Base-by-base conservation (phyloP, 2,797 vertebrate species). In the Aselliscus stoliczkanus region DNA sequence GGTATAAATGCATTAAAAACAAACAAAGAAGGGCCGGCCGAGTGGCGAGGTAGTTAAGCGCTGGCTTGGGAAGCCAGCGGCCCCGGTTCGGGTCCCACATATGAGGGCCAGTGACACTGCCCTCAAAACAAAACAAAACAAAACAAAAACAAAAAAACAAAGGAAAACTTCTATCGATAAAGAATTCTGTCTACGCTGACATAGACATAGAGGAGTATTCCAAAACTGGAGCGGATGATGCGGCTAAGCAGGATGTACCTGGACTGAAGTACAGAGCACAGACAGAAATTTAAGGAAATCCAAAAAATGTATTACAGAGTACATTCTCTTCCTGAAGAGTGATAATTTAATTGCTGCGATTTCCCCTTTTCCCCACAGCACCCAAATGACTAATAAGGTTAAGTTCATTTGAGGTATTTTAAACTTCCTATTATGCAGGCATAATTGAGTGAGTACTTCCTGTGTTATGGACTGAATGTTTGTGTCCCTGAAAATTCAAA, bases 311-410 rank as follows among this genome's bases (percentile, higher is more conserved):
- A 60, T 27, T 85, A 77, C 79, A 62, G 62, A 69, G 44, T 39
- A 37, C 23, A 47, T 76, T 95, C n/a, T 91, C 29, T 94, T 88
- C 42, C 47, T 76, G 18, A 77, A 93, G 54, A 73, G n/a, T 64
- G 31, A 91, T 88, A 13, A 88, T 88, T 93, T 86, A 83, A 87
- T 60, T 93, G 60, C 60, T 87, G 84, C 84, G 31, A 39, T 58
- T 42, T 56, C 8, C 27, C 10, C 5, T 50, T 65, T 87, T 3
- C 1, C 17, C 14, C 13, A 25, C 77, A 85, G 39, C 83, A 90
- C 17, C 44, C 18, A 60, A 93, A 31, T 18, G 76, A 87, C 31
- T 86, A 37, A 54, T 70, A 69, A 54, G n/a, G 23, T 65, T 73
- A 82, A 76, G 37, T 79, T 79, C 20, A 64, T 75, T 47, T 65